Conservation (phyloP, 2,113 vertebrate species). For the Trichechus manatus region DNA sequence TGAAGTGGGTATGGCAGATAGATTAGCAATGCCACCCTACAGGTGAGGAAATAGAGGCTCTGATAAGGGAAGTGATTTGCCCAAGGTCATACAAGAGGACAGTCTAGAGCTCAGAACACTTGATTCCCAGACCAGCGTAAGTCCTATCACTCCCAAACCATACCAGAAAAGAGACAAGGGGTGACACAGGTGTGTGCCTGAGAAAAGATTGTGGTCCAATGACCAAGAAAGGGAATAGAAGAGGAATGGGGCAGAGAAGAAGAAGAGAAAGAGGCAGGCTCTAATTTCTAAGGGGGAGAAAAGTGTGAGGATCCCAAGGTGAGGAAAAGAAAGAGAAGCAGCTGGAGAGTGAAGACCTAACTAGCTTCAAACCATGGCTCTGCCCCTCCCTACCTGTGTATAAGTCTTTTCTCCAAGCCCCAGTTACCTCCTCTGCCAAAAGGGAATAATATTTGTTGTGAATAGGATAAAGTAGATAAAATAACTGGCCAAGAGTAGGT, state of each 20-base stretch:
- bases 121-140: background rate
- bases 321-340: background rate
- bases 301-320: background rate
- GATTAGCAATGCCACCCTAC: background rate
- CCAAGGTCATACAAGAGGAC: background rate
- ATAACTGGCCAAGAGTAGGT: background rate
- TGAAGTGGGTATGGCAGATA: background rate
- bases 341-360: background rate
- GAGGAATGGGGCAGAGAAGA: background rate
- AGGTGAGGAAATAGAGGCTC: background rate
- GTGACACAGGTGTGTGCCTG: no score
- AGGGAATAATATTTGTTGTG: background rate
- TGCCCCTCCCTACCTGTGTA: background rate
- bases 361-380: background rate
- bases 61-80: background rate
- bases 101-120: background rate
- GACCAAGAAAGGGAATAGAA: background rate
- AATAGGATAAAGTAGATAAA: background rate
- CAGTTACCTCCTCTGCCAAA: background rate
- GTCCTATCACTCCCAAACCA: background rate
- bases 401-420: background rate
- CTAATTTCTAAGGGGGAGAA: background rate
- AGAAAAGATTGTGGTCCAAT: background rate
- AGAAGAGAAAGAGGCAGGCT: background rate
- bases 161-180: background rate